Evolutionary conservation across 2,888 invertebrate species (phyloP), one percentile per base, ranked within the genome.

Genomic region (Eurois occulta): DNA sequence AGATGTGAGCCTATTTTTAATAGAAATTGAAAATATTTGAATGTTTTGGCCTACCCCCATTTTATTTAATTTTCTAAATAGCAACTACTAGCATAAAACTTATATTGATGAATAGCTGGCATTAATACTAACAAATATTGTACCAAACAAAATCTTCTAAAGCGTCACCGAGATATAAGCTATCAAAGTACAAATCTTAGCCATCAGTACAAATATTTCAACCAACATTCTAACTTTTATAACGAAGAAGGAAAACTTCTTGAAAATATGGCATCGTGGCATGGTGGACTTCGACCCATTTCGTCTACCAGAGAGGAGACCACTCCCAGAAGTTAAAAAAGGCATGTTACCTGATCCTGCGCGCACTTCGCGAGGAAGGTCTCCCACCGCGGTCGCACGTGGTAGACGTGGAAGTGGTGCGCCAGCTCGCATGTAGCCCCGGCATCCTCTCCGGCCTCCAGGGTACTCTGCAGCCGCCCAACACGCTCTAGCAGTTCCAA

Each of bases 361-460:
- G 90, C 81, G 75, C 94, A 93, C n/a, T 90, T 90, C 72, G 93
- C 92, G 77, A 98, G 97, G 94, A 99, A 99, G 88, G 98, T 98
- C 91, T 99, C 99, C 99, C 99, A 99, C 74, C 99, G 97, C 0
- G 99, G 98, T 81, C 98, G 95, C 72, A 99, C 97, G 95, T 99
- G 99, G 94, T 99, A 99, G 69, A 99, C 97, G 95, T 98, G 99
- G 96, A 99, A 99, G 95, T 99, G 99, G 16, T 99, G 99, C 2
- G 99, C 99, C 0, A 99, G 99, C 96, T 99, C 99, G 94, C 99
- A 99, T 0, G 99, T 99, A 92, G 99, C 99, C 0, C 99, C 98
- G 68, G 99, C 99, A 93, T 99, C 99, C 73, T 98, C 97, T 90
- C 99, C 97, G 0, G 99, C 99, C 67, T 98, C 98, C 75, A 99